phyloP scores from a whole-genome alignment of 2,797 vertebrate species.

The Alosa sapidissima region DNA sequence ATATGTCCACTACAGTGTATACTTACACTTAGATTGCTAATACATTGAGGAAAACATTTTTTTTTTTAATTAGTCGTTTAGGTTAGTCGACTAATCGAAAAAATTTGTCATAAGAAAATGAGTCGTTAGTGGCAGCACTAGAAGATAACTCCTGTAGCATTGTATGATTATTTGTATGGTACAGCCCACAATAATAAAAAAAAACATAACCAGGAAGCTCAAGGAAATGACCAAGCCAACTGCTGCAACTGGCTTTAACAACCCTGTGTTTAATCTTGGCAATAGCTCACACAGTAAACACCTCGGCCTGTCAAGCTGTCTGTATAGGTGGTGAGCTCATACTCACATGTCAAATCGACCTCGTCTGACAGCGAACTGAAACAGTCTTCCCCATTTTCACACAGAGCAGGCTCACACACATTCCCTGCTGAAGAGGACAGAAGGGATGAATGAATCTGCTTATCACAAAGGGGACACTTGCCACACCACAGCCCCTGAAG shows the following conservation, averaged over 20 bases:
- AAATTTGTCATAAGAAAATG: too few relatives aligned
- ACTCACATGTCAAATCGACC: constrained; percentile 74
- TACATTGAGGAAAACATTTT: too few relatives aligned
- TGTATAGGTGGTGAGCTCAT: constrained; percentile 43
- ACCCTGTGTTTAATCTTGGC: background rate
- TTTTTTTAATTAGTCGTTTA: too few relatives aligned
- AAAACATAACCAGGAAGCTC: too few relatives aligned
- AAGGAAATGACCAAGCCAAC: background rate
- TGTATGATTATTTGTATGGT: too few relatives aligned
- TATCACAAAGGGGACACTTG: background rate
- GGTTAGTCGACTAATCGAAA: too few relatives aligned
- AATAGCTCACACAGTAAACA: background rate
- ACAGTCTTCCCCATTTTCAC: constrained; percentile 79
- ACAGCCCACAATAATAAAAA: too few relatives aligned
- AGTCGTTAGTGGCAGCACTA: too few relatives aligned
- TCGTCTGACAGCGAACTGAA: constrained; percentile 67
- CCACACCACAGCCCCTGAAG: background rate
- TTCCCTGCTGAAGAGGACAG: constrained; percentile 65
- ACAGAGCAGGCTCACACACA: constrained; percentile 74
- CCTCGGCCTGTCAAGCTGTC: constrained; percentile 7
- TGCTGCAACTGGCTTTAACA: background rate
- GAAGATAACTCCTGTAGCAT: too few relatives aligned
- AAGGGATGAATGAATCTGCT: background rate
- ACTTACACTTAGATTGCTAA: too few relatives aligned
- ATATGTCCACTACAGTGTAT: too few relatives aligned